Evolutionary conservation across 2,797 vertebrate genomes (phyloP), one percentile per base, ranked within the genome.

Genomic region (Tiaroga cobitis): DNA sequence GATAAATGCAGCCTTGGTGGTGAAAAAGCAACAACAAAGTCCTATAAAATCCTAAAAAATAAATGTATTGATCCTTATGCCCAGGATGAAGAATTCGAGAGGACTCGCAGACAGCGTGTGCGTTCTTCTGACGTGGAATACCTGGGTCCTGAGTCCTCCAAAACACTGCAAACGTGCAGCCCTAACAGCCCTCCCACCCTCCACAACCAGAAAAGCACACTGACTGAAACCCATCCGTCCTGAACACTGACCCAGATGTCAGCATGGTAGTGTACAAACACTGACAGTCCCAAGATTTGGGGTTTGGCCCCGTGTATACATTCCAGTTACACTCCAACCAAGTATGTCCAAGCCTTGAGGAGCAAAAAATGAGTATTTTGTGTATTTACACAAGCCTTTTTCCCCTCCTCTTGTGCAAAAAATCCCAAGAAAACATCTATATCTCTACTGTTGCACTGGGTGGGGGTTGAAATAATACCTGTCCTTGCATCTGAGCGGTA

Each of bases 51-150:
- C 8, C 7, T 46, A 4, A 5, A 51, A 51, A 11, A 59, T 11
- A 10, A 10, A 29, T 26, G 3, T 43, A 39, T 10, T 74, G 15
- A 26, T 59, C 81, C 18, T 88, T 46, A 78, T 87, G 79, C 85
- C 67, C 88, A 97, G 96, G 96, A 96, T 88, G 95, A 95, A 46
- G 95, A 96, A 41, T 73, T 92, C 85, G 91, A 90, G 0, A 83
- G 82, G 19, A 84, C 34, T 63, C 61, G 1, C 0, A 24, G 4
- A 24, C 79, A 6, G 24, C 68, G 5, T 24, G n/a, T 76, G 19
- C 85, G 74, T 32, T 83, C 83, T 32, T 82, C 83, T 3, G 79
- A 34, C 6, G 3, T 56, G 39, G 86, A 79, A 61, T 39, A 68
- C 19, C 0, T 39, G 3, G 54, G 84, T 32, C 83, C 80, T 15